Conservation (phyloP, 2,888 invertebrate species). For the Onchidella celtica region DNA sequence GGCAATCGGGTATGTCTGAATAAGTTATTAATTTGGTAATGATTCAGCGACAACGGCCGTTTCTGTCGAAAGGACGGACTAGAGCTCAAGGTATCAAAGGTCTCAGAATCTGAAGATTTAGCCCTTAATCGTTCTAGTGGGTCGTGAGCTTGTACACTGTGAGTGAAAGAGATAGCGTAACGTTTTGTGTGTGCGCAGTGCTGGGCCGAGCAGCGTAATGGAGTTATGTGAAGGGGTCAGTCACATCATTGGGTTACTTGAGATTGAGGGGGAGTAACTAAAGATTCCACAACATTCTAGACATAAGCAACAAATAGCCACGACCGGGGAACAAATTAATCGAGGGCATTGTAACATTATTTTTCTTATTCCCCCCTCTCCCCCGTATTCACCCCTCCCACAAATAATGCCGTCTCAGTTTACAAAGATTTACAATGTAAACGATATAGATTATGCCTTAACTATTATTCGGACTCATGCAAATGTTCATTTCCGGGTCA, state of each 20-base stretch:
- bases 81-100: no score
- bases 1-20: no score
- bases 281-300: neutral
- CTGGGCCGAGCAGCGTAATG: neutral
- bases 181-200: neutral
- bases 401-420: no score
- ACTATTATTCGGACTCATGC: no score
- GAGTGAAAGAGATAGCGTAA: neutral
- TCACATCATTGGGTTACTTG: neutral
- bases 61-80: no score
- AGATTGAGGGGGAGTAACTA: neutral
- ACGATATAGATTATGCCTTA: no score
- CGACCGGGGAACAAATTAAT: neutral
- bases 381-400: no score
- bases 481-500: no score
- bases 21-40: no score
- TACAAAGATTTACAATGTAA: no score
- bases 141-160: neutral
- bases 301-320: neutral
- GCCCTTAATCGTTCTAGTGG: neutral
- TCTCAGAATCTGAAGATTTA: no score
- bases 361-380: neutral
- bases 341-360: neutral
- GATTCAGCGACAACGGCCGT: no score
- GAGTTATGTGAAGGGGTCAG: neutral